A percentile compares a stretch with the other conserved stretches of the same genome.
These are phyloP conservation scores for Micrasema longulum DNA, from an alignment of 1,140 invertebrate genomes.

Conservation along the genomic window DNA sequence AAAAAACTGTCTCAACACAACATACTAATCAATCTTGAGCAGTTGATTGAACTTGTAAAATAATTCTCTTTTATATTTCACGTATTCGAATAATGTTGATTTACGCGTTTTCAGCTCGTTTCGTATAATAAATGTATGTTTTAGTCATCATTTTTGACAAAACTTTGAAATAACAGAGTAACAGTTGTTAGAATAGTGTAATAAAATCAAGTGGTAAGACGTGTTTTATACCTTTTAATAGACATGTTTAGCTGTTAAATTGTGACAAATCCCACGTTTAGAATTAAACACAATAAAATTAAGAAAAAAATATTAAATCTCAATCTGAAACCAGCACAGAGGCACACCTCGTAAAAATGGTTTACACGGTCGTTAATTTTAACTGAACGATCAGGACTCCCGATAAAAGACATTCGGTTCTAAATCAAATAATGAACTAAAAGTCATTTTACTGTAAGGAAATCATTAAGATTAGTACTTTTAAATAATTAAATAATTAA, in stretches of 20 bases:
- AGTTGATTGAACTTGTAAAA: conserved; percentile 40
- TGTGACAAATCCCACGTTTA: conserved; percentile 38
- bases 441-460: no score
- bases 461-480: no score
- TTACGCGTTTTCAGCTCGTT: conserved; percentile 9
- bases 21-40: conserved; percentile 39
- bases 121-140: conserved; percentile 7
- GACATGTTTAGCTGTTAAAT: conserved; percentile 34
- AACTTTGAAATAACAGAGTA: conserved; percentile 10
- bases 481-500: no score
- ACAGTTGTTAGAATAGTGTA: neutral
- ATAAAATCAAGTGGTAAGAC: conserved; percentile 38
- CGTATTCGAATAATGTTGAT: conserved; percentile 23
- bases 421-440: neutral
- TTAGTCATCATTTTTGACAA: neutral
- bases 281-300: conserved; percentile 32
- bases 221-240: conserved; percentile 26
- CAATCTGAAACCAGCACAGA: conserved; percentile 10
- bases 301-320: conserved; percentile 21
- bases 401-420: conserved; percentile 11
- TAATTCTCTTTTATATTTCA: conserved; percentile 11
- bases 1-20: conserved; percentile 48
- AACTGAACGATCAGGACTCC: conserved; percentile 1
- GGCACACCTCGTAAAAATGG: conserved; percentile 24
- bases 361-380: conserved; percentile 22